Conservation (phyloP, 2,888 invertebrate genomes). For the Phengaris alcon region DNA sequence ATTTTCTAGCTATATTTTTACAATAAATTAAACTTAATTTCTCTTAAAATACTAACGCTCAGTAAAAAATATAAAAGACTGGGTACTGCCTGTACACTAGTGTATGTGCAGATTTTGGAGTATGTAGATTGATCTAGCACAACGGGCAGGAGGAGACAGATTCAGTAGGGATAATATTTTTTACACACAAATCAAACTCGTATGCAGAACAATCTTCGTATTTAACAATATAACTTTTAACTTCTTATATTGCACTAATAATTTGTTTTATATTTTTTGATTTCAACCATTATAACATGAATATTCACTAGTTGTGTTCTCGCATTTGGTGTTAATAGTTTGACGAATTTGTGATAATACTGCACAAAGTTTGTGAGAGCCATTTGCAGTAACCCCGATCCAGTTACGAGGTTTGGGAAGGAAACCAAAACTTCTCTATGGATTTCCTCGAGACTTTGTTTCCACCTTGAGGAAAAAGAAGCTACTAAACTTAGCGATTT, state of each 20-base stretch:
- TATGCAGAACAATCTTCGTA: too few relatives aligned
- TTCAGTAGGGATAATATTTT: too few relatives aligned
- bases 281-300: constrained; percentile 99
- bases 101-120: too few relatives aligned
- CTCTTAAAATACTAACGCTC: too few relatives aligned
- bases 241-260: constrained; percentile 76
- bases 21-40: too few relatives aligned
- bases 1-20: too few relatives aligned
- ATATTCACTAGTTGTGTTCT: constrained; percentile 96
- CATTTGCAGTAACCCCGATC: constrained; percentile 95
- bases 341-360: constrained; percentile 98
- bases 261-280: constrained; percentile 98
- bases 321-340: constrained; percentile 91
- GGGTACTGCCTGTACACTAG: too few relatives aligned
- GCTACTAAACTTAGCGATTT: constrained; percentile 92
- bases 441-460: constrained; percentile 94
- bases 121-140: neutral
- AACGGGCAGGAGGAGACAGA: too few relatives aligned
- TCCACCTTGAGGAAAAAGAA: constrained; percentile 96
- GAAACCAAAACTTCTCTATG: constrained; percentile 96
- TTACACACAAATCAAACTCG: too few relatives aligned
- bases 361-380: constrained; percentile 97
- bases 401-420: constrained; percentile 97
- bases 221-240: too few relatives aligned
- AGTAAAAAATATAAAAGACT: too few relatives aligned